Conservation (phyloP, 2,888 invertebrate genomes). For the Atherix ibis region DNA sequence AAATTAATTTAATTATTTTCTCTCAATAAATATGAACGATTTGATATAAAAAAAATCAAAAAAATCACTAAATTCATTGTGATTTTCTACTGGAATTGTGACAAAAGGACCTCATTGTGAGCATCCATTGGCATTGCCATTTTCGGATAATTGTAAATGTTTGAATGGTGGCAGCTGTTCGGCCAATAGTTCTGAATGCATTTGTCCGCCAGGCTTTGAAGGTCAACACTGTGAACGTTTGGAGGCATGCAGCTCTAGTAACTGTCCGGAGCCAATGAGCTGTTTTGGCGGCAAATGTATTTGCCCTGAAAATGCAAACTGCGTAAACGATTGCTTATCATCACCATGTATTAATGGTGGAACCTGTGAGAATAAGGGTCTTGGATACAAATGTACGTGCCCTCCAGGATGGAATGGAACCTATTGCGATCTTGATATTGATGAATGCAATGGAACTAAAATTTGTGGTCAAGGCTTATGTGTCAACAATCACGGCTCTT, state of each 20-base stretch:
- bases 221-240: constrained; percentile 28
- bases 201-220: constrained; percentile 26
- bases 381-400: constrained; percentile 43
- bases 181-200: constrained; percentile 27
- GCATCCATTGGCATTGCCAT: constrained; percentile 16
- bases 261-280: constrained; percentile 30
- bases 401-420: constrained; percentile 41
- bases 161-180: constrained; percentile 31
- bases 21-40: too few relatives aligned
- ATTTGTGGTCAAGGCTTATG: constrained; percentile 74
- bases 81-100: too few relatives aligned
- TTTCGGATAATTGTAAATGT: constrained; percentile 24
- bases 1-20: too few relatives aligned
- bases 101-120: constrained; percentile 30
- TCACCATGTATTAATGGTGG: constrained; percentile 50
- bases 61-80: too few relatives aligned
- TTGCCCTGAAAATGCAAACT: constrained; percentile 29
- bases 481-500: constrained; percentile 57
- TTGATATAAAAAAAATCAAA: too few relatives aligned
- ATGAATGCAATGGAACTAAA: constrained; percentile 44
- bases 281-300: constrained; percentile 28
- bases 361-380: constrained; percentile 42
- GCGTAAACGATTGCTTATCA: constrained; percentile 39
- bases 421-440: constrained; percentile 47
- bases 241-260: constrained; percentile 23